A percentile compares a stretch with the other conserved stretches of the same genome.
Conservation (phyloP, 2,113 vertebrate species). For the Psettodes erumei region DNA sequence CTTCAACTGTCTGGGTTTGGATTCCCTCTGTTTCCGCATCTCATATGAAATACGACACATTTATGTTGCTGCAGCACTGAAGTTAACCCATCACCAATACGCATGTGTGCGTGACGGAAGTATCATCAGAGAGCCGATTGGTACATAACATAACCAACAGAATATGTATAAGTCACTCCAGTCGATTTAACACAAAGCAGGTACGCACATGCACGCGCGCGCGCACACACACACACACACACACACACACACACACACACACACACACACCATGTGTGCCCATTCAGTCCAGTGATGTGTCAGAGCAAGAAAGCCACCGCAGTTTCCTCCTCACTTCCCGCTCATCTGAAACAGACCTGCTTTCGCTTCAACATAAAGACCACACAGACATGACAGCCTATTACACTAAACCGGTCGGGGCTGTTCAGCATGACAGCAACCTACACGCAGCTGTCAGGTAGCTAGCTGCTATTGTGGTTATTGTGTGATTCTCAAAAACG, state of each 20-base stretch:
- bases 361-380: fast-evolving
- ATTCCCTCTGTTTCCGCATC: background rate
- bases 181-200: background rate
- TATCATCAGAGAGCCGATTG: background rate
- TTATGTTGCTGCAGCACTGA: background rate
- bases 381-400: too few relatives aligned
- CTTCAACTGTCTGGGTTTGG: background rate
- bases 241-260: too few relatives aligned
- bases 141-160: background rate
- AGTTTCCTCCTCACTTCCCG: background rate
- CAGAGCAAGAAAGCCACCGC: background rate
- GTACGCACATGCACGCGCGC: background rate
- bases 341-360: background rate
- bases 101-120: background rate
- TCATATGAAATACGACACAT: background rate
- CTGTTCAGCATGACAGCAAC: background rate
- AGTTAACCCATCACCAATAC: background rate
- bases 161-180: background rate
- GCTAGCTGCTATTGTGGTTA: background rate
- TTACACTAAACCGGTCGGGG: too few relatives aligned
- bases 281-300: background rate
- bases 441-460: background rate
- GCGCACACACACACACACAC: too few relatives aligned
- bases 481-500: background rate
- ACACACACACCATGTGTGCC: too few relatives aligned